phyloP scores from a whole-genome alignment of 2,888 invertebrate genomes.

The Eupithecia subfuscata region DNA sequence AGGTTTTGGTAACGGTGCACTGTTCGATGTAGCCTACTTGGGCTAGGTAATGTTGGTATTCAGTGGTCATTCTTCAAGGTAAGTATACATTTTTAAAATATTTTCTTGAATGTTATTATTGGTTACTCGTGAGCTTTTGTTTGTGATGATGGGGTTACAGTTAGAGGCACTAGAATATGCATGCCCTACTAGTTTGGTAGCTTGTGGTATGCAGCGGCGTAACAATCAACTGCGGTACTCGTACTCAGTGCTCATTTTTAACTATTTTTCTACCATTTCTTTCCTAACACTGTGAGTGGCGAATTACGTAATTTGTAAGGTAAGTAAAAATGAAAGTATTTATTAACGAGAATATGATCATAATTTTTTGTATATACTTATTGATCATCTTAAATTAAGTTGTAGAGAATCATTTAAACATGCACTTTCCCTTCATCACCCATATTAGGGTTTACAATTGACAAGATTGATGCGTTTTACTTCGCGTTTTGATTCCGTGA shows the following conservation, averaged over 20 bases:
- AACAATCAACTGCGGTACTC: conserved; percentile 52
- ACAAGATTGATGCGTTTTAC: conserved; percentile 48
- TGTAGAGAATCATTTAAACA: conserved; percentile 54
- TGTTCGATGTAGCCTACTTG: conserved; percentile 71
- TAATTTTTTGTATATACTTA: conserved; percentile 31
- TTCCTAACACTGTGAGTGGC: conserved; percentile 61
- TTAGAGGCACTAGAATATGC: conserved; percentile 64
- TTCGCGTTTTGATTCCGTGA: conserved; percentile 50
- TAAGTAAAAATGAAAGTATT: conserved; percentile 64
- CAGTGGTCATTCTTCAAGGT: conserved; percentile 55
- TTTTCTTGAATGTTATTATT: conserved; percentile 52
- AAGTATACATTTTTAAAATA: conserved; percentile 61
- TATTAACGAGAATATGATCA: conserved; percentile 3
- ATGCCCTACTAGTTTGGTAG: conserved; percentile 60
- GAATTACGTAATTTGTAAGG: conserved; percentile 60
- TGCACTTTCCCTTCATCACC: conserved; percentile 65
- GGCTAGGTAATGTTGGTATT: conserved; percentile 68
- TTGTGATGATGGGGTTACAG: conserved; percentile 69
- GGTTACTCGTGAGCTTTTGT: conserved; percentile 64
- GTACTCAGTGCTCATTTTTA: conserved; percentile 59
- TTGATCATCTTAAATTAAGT: conserved; percentile 56
- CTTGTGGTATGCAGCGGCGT: conserved; percentile 47
- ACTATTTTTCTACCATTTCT: conserved; percentile 40
- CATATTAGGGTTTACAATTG: conserved; percentile 52
- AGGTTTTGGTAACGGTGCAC: conserved; percentile 74